Percentiles rank a stretch among this genome's conserved stretches.
These are phyloP conservation scores for Meghimatium bilineatum DNA, from an alignment of 2,888 invertebrate species.

Conservation along the genomic window DNA sequence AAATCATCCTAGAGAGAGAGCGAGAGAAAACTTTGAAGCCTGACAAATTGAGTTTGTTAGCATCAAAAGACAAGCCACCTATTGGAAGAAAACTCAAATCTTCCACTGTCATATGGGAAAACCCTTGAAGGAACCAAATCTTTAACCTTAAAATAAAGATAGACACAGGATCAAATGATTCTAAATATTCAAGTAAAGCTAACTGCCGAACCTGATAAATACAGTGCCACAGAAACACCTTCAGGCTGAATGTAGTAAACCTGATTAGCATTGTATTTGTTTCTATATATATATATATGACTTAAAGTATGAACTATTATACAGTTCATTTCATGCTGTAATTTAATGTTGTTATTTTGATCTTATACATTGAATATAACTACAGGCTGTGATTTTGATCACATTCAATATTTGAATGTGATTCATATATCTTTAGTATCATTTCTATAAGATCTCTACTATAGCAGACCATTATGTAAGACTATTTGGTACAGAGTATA, in stretches of 20 bases:
- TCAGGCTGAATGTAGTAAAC: not conserved
- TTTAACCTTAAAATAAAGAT: too few species aligned
- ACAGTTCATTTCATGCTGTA: not conserved
- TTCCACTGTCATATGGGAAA: too few species aligned
- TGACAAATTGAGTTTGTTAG: too few species aligned
- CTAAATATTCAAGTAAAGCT: too few species aligned
- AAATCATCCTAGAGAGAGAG: too few species aligned
- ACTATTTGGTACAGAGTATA: not conserved
- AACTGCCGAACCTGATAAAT: too few species aligned
- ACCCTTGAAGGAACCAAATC: too few species aligned
- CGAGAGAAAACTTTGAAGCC: too few species aligned
- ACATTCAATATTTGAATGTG: not conserved
- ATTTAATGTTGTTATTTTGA: not conserved
- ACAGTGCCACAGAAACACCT: too few species aligned
- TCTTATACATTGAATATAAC: not conserved
- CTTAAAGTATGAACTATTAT: not conserved
- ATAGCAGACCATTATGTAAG: not conserved
- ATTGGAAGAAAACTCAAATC: too few species aligned
- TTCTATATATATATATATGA: not conserved
- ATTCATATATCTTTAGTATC: not conserved
- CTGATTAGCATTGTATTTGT: not conserved
- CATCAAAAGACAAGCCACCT: too few species aligned
- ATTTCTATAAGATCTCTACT: not conserved
- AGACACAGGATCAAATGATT: too few species aligned
- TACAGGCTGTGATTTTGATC: slow-evolving; percentile 16